phyloP scores from a whole-genome alignment of 2,797 vertebrate genomes.

The Fistularia tabacaria region DNA sequence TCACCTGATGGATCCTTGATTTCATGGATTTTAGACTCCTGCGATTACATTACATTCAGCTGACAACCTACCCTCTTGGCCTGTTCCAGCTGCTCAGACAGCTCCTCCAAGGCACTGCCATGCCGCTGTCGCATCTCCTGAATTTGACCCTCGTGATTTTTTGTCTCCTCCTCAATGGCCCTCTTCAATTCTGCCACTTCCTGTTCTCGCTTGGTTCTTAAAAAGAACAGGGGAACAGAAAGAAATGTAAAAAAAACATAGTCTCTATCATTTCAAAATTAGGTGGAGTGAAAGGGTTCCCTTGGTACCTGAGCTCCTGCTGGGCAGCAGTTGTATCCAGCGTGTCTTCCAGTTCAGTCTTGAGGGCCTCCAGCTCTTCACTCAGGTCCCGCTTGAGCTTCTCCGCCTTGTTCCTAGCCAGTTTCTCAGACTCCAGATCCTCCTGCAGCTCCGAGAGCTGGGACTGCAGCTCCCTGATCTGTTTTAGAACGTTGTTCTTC shows the following conservation, averaged over 20 bases:
- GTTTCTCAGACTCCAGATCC: slow-evolving; percentile 94
- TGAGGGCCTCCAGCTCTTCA: slow-evolving; percentile 94
- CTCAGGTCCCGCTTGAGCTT: slow-evolving; percentile 96
- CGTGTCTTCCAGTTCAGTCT: slow-evolving; percentile 96
- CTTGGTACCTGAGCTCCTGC: slow-evolving; percentile 88
- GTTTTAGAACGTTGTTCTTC: slow-evolving; percentile 93
- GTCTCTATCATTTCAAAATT: too few relatives aligned
- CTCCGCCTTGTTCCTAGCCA: slow-evolving; percentile 90
- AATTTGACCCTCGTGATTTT: slow-evolving; percentile 93
- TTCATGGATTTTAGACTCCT: background rate
- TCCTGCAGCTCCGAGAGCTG: slow-evolving; percentile 94
- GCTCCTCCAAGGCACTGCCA: slow-evolving; percentile 83
- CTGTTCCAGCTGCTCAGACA: slow-evolving; percentile 96
- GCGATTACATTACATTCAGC: background rate
- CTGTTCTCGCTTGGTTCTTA: slow-evolving; percentile 92
- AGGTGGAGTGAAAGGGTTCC: background rate
- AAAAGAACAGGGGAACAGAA: background rate
- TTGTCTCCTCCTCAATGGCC: slow-evolving; percentile 92
- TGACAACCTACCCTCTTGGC: slow-evolving; percentile 84
- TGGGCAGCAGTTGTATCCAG: slow-evolving; percentile 96
- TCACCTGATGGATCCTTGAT: background rate
- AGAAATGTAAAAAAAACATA: too few relatives aligned
- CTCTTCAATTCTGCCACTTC: slow-evolving; percentile 98
- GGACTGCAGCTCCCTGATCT: slow-evolving; percentile 91
- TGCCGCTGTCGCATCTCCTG: slow-evolving; percentile 96